Percentiles rank a stretch among this genome's conserved stretches.
Conservation (phyloP, 2,888 invertebrate species). For the Venustoraphidia nigricollis region DNA sequence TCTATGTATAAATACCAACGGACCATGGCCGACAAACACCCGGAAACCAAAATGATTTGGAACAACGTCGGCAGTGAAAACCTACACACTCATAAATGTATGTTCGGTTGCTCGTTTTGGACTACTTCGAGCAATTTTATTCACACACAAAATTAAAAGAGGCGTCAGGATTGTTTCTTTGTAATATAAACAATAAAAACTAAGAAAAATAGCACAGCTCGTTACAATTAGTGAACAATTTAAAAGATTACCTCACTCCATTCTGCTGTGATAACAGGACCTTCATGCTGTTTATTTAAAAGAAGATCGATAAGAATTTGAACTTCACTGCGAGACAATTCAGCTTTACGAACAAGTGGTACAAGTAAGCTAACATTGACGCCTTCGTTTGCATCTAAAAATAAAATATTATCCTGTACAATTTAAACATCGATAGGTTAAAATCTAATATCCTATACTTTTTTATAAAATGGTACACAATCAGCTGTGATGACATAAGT, state of each 20-base stretch:
- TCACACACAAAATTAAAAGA: too few species aligned
- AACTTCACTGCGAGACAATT: constrained; percentile 72
- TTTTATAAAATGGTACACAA: too few species aligned
- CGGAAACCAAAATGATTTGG: too few species aligned
- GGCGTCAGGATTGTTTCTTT: too few species aligned
- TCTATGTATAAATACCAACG: too few species aligned
- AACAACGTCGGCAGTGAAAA: too few species aligned
- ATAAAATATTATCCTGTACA: not conserved
- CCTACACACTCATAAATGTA: too few species aligned
- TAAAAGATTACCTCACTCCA: constrained; percentile 57
- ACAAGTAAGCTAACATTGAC: constrained; percentile 53
- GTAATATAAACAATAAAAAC: too few species aligned
- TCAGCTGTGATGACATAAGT: too few species aligned
- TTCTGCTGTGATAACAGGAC: constrained; percentile 56
- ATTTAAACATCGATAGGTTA: constrained; percentile 10
- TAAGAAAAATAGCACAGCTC: not conserved
- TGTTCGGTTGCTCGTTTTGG: too few species aligned
- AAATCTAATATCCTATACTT: constrained; percentile 2
- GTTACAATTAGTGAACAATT: not conserved
- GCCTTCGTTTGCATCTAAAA: constrained; percentile 44
- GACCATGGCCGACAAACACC: too few species aligned
- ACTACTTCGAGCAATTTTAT: too few species aligned
- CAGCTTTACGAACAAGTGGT: constrained; percentile 62
- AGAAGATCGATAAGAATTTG: constrained; percentile 80
- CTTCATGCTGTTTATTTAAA: constrained; percentile 75